phyloP scores from a whole-genome alignment of 2,113 vertebrate genomes.

The Mastomys coucha region DNA sequence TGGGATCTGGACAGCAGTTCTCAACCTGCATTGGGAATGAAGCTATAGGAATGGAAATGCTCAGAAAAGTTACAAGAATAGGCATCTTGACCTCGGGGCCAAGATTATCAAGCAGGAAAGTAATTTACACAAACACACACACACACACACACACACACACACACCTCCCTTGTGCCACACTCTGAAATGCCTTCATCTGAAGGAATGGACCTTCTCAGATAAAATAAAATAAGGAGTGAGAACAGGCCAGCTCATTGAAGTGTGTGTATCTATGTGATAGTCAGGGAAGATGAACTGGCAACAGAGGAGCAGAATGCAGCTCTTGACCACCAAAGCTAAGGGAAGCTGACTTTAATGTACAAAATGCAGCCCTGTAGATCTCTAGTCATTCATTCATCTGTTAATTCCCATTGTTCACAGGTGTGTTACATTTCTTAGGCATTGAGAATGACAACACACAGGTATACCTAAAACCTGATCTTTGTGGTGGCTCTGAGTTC shows the following conservation, averaged over 20 bases:
- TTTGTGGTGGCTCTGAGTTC: not conserved
- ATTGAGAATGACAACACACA: not conserved
- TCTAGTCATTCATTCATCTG: not conserved
- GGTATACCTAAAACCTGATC: no score
- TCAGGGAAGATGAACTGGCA: not conserved
- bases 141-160: not conserved
- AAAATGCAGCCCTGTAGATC: not conserved
- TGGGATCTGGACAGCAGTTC: not conserved
- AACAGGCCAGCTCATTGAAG: no score
- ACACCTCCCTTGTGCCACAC: not conserved
- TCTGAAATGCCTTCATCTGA: not conserved
- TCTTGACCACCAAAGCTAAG: not conserved
- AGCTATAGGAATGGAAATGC: not conserved
- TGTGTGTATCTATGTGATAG: not conserved
- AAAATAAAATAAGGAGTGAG: not conserved
- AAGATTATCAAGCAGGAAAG: not conserved
- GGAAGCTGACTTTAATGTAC: not conserved
- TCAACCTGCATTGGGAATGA: not conserved
- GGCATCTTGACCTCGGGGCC: not conserved
- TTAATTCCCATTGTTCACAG: not conserved
- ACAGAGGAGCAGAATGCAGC: no score
- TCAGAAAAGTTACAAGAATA: not conserved
- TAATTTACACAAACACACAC: not conserved
- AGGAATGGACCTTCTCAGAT: not conserved
- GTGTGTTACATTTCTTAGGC: not conserved